Percentiles rank a stretch among this genome's conserved stretches.
These are phyloP conservation scores for Beris morrisii DNA, from an alignment of 2,888 invertebrate species.

Conservation along the genomic window DNA sequence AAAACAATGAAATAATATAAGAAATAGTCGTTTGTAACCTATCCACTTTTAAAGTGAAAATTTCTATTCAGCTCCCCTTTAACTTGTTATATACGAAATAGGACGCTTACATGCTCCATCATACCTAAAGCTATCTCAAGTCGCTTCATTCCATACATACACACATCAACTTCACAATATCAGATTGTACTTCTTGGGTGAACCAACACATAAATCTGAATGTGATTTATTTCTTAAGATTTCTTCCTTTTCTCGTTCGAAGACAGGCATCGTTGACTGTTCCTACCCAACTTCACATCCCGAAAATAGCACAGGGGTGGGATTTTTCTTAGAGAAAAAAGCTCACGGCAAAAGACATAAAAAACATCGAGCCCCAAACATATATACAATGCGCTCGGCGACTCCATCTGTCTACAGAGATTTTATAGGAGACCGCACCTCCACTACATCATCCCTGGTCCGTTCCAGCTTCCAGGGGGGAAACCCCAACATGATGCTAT, in stretches of 20 bases:
- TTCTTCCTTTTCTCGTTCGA: conserved; percentile 18
- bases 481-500: conserved; percentile 3
- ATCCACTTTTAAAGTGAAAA: no score
- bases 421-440: conserved; percentile 22
- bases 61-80: no score
- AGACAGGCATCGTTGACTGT: conserved; percentile 1
- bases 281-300: conserved; percentile 2
- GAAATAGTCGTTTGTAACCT: no score
- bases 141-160: not conserved
- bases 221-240: conserved; percentile 42
- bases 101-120: conserved; percentile 2
- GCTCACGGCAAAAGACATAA: conserved; percentile 5
- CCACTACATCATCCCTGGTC: conserved; percentile 5
- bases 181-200: conserved; percentile 22
- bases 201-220: conserved; percentile 42
- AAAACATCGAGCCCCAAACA: conserved; percentile 15
- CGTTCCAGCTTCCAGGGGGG: conserved; percentile 5
- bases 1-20: no score
- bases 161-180: conserved; percentile 22
- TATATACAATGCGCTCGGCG: conserved; percentile 14
- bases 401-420: conserved; percentile 32
- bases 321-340: conserved; percentile 20
- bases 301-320: conserved; percentile 11
- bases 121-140: not conserved
- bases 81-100: conserved; percentile 7